Percentiles rank a stretch among this genome's conserved stretches.
phyloP scores from a whole-genome alignment of 2,888 invertebrate species.

The Drosophila picticornis region DNA sequence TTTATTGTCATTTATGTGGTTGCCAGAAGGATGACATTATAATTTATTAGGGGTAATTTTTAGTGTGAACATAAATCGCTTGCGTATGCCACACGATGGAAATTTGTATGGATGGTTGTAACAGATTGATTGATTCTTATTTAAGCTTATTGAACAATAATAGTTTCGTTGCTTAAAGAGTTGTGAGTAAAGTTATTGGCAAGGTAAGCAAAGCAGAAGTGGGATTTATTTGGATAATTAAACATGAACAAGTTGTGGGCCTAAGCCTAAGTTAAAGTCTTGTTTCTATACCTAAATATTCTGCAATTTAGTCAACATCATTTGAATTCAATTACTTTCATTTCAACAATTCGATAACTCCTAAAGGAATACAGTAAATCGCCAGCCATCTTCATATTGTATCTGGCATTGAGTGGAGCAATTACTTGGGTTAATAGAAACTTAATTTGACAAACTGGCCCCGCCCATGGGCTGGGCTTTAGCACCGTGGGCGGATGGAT shows the following conservation, averaged over 20 bases:
- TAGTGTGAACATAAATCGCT: not conserved
- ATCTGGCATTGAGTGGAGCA: conserved; percentile 2
- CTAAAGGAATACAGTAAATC: not conserved
- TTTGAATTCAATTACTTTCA: not conserved
- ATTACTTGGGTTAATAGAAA: conserved; percentile 30
- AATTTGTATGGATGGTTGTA: not conserved
- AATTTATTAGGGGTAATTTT: not conserved
- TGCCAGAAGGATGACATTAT: not conserved
- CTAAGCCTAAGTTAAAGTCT: not conserved
- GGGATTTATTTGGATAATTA: not conserved
- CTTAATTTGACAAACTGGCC: conserved; percentile 27
- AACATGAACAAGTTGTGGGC: not conserved
- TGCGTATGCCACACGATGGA: not conserved
- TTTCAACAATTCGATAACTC: not conserved
- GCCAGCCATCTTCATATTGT: not conserved
- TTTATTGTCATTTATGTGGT: not conserved
- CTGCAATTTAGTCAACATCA: not conserved
- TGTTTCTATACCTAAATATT: not conserved
- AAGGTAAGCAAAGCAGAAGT: not conserved
- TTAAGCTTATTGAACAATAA: not conserved
- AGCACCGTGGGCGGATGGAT: not conserved
- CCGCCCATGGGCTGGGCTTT: conserved; percentile 1
- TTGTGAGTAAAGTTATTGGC: not conserved
- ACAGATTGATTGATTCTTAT: not conserved
- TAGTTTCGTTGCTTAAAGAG: not conserved